Evolutionary conservation across 2,797 vertebrate genomes (phyloP).

Genomic region (Astyanax mexicanus): DNA sequence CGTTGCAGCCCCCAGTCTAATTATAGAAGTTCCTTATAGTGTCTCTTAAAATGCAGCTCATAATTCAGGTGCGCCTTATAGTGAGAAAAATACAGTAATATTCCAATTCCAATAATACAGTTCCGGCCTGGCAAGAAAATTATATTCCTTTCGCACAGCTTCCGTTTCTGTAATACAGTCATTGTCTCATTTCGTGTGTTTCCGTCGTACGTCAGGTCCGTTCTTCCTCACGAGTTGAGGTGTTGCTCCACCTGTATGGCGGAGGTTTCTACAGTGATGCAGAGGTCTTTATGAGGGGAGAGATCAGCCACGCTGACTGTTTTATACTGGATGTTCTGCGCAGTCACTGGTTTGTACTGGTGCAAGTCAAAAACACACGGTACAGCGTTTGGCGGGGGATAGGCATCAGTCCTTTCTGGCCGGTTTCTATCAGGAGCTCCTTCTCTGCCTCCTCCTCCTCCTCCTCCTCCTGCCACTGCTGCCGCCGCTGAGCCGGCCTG

Average conservation of each 20-base stretch:
- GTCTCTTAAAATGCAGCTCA: no score
- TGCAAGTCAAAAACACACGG: conserved; percentile 94
- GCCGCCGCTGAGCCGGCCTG: no score
- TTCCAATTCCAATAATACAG: no score
- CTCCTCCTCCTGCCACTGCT: conserved; percentile 61
- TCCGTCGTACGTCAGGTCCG: conserved; percentile 18
- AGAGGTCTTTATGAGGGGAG: conserved; percentile 95
- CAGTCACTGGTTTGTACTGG: conserved; percentile 91
- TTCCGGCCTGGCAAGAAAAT: conserved; percentile 34
- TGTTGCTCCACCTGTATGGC: conserved; percentile 98
- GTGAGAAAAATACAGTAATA: no score
- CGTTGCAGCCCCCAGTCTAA: no score
- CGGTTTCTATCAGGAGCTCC: conserved; percentile 76
- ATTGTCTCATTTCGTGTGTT: conserved; percentile 31
- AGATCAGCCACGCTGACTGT: conserved; percentile 78
- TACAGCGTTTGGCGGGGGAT: conserved; percentile 69
- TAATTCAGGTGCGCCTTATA: no score
- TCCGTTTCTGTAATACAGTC: conserved; percentile 43
- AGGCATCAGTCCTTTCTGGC: conserved; percentile 80
- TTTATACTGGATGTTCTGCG: conserved; percentile 82
- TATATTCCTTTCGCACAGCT: conserved; percentile 7
- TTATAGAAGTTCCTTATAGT: no score
- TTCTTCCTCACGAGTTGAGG: conserved; percentile 86
- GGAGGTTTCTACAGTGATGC: conserved; percentile 95
- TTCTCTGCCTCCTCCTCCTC: conserved; percentile 60